These are phyloP conservation scores for Sanderia malayensis DNA, from an alignment of 30 jellyfish, hydroid and myxozoan genomes.

Conservation along the genomic window DNA sequence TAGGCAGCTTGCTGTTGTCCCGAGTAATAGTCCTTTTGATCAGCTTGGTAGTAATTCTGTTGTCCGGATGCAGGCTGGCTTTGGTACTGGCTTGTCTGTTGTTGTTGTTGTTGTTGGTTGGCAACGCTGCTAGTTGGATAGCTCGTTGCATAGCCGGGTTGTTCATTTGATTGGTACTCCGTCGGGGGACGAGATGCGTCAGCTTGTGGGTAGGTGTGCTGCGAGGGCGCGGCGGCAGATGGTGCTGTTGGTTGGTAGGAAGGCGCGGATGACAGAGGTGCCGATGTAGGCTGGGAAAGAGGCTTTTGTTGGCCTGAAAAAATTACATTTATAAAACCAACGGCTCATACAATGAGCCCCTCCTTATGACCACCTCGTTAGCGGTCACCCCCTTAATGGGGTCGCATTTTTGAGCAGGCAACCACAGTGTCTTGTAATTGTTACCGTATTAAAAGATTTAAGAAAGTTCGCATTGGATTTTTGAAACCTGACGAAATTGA, in stretches of 20 bases:
- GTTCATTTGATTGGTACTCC: background rate
- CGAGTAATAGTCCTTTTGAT: background rate
- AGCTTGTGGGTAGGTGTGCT: slow-evolving; percentile 24
- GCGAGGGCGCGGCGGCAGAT: slow-evolving; percentile 28
- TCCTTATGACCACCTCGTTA: too few species aligned
- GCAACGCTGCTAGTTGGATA: background rate
- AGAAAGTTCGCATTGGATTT: too few species aligned
- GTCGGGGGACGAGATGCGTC: slow-evolving; percentile 5
- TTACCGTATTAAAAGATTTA: too few species aligned
- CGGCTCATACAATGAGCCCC: too few species aligned
- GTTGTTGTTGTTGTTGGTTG: background rate
- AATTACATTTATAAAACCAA: too few species aligned
- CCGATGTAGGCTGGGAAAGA: slow-evolving; percentile 36
- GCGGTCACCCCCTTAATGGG: too few species aligned
- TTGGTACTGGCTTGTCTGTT: slow-evolving; percentile 4
- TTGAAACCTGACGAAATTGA: too few species aligned
- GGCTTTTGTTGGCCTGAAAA: slow-evolving; percentile 36
- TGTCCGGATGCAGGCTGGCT: slow-evolving; percentile 11
- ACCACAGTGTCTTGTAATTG: too few species aligned
- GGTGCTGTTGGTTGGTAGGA: slow-evolving; percentile 38
- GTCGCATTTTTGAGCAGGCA: too few species aligned
- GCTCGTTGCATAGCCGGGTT: background rate
- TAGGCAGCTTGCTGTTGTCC: background rate
- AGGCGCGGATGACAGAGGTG: slow-evolving; percentile 26
- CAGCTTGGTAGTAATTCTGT: background rate